Evolutionary conservation across 1,140 invertebrate species (phyloP).

Genomic region (Heliconius hermathena): DNA sequence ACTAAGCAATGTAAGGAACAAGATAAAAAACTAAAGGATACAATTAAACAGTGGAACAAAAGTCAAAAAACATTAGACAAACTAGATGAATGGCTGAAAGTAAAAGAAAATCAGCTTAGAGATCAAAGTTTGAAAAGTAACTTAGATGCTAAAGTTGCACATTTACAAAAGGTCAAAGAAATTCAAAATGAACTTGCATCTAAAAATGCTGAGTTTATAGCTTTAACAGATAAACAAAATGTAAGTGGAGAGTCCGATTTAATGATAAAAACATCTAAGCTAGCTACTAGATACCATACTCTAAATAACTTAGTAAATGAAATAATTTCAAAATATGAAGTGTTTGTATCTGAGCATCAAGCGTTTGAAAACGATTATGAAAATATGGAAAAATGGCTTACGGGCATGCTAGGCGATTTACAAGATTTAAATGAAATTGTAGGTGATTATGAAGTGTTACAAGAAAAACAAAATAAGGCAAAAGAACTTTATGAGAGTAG

Average conservation of each 20-base stretch:
- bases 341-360: slow-evolving; percentile 92
- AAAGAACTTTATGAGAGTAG: slow-evolving; percentile 90
- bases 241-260: slow-evolving; percentile 91
- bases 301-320: slow-evolving; percentile 92
- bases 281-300: slow-evolving; percentile 92
- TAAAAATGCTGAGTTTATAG: slow-evolving; percentile 88
- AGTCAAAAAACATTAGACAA: slow-evolving; percentile 90
- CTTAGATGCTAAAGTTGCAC: slow-evolving; percentile 89
- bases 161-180: slow-evolving; percentile 90
- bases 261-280: slow-evolving; percentile 88
- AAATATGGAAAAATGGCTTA: slow-evolving; percentile 89
- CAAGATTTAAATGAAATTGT: slow-evolving; percentile 92
- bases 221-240: slow-evolving; percentile 86
- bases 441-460: slow-evolving; percentile 92
- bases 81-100: slow-evolving; percentile 91
- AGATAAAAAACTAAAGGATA: slow-evolving; percentile 86
- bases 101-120: slow-evolving; percentile 91
- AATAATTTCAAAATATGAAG: slow-evolving; percentile 89
- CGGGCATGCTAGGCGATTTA: slow-evolving; percentile 86
- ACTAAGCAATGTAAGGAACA: slow-evolving; percentile 86
- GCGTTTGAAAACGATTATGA: slow-evolving; percentile 90
- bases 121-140: slow-evolving; percentile 95
- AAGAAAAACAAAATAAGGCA: slow-evolving; percentile 92
- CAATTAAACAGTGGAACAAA: slow-evolving; percentile 89
- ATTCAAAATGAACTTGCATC: slow-evolving; percentile 88